Conservation (phyloP, 2,888 invertebrate species). For the Creontiades dilutus region DNA sequence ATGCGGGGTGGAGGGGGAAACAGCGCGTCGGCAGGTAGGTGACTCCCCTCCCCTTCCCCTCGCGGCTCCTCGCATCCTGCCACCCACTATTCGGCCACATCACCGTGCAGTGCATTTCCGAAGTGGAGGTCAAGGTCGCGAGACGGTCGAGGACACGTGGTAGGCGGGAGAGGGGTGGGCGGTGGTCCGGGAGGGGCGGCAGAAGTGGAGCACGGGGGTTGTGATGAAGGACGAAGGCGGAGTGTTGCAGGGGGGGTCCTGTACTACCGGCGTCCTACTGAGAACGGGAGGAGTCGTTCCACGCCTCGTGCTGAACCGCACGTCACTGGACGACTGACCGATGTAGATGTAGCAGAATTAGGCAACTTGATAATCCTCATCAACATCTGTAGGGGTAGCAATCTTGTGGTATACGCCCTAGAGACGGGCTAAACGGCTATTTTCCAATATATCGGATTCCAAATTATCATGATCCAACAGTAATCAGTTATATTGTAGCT, state of each 20-base stretch:
- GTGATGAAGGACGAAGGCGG: not conserved
- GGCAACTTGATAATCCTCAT: no score
- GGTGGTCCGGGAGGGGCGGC: not conserved
- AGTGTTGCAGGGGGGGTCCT: not conserved
- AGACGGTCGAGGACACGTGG: constrained; percentile 43
- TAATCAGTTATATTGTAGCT: no score
- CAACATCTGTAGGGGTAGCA: no score
- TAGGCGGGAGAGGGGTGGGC: not conserved
- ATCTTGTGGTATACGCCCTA: no score
- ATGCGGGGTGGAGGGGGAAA: constrained; percentile 5
- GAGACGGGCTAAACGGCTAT: no score
- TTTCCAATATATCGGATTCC: no score
- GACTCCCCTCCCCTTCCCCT: not conserved
- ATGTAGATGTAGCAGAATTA: no score
- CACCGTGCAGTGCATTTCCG: constrained; percentile 46
- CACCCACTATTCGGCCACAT: constrained; percentile 19
- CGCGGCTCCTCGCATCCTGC: not conserved
- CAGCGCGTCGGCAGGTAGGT: constrained; percentile 14
- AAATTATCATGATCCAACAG: no score
- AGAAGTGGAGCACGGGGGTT: constrained; percentile 21
- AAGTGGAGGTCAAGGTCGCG: constrained; percentile 46
- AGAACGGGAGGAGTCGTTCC: no score
- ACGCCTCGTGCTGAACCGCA: no score
- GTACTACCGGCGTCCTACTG: not conserved
- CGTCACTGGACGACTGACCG: no score